phyloP scores from a whole-genome alignment of 2,797 vertebrate species.

The Cyclura pinguis region DNA sequence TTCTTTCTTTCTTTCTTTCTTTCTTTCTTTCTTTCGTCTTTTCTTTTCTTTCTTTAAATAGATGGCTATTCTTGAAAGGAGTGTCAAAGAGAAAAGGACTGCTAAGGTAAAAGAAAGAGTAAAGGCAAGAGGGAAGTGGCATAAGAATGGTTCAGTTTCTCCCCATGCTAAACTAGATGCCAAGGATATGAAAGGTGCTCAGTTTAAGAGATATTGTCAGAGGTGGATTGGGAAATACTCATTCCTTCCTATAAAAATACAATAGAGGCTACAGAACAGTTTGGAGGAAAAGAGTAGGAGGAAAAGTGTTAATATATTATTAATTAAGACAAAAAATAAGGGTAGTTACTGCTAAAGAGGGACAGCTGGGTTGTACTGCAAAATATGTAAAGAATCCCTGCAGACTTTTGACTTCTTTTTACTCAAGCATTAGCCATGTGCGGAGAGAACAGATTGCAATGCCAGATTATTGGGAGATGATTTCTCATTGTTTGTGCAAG shows the following conservation, averaged over 20 bases:
- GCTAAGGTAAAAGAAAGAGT: neutral
- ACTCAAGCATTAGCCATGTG: conserved; percentile 60
- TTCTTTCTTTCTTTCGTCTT: no score
- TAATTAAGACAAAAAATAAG: conserved; percentile 39
- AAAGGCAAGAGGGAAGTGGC: conserved; percentile 15
- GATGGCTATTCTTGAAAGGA: conserved; percentile 63
- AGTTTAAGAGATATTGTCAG: conserved; percentile 45
- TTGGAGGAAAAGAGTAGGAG: neutral
- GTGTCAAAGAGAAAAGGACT: conserved; percentile 34
- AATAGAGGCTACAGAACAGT: conserved; percentile 29
- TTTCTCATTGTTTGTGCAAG: conserved; percentile 68
- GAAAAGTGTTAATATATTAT: conserved; percentile 9
- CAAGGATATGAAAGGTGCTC: conserved; percentile 59
- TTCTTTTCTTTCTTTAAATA: conserved; percentile 16
- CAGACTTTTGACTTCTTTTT: conserved; percentile 53
- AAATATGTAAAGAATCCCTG: conserved; percentile 45
- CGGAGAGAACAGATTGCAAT: conserved; percentile 64
- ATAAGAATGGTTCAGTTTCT: conserved; percentile 30
- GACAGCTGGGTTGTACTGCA: conserved; percentile 39
- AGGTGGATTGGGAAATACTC: conserved; percentile 26
- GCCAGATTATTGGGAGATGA: conserved; percentile 55
- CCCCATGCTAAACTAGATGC: conserved; percentile 49
- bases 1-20: no score
- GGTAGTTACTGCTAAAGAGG: conserved; percentile 49
- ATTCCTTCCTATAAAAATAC: conserved; percentile 37